Percentiles rank a stretch among this genome's conserved stretches.
These are phyloP conservation scores for Hydrophis major DNA, from an alignment of 2,797 vertebrate species.

Conservation along the genomic window DNA sequence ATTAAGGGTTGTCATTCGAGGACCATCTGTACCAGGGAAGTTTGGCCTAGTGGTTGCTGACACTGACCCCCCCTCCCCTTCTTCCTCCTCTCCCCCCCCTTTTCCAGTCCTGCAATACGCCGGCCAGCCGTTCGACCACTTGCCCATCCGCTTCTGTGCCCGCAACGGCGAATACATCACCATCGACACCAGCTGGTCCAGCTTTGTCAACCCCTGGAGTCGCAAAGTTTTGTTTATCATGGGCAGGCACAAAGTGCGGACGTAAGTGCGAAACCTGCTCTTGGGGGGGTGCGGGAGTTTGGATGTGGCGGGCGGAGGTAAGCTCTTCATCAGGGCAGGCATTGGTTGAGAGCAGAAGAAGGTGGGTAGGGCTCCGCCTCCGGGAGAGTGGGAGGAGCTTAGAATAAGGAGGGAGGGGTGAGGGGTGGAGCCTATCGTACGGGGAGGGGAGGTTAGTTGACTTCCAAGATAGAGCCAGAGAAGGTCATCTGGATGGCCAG, in stretches of 20 bases:
- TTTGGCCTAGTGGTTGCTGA: background rate
- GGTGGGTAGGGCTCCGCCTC: background rate
- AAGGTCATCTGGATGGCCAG: background rate
- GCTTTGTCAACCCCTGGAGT: conserved; percentile 93
- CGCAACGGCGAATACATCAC: conserved; percentile 89
- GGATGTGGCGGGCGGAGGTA: too few species aligned
- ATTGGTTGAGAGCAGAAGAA: background rate
- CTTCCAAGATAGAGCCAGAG: too few species aligned
- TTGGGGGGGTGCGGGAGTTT: background rate
- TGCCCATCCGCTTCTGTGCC: conserved; percentile 86
- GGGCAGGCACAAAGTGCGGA: conserved; percentile 92
- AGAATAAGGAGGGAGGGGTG: background rate
- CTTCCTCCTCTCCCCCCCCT: background rate
- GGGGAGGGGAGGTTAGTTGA: too few species aligned
- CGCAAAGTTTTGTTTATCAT: conserved; percentile 90
- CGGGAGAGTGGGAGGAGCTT: background rate
- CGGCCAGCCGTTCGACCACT: conserved; percentile 86
- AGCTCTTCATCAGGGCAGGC: too few species aligned
- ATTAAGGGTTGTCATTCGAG: background rate
- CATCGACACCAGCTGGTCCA: conserved; percentile 94
- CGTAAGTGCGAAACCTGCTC: conserved; percentile 71
- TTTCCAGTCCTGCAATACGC: conserved; percentile 84
- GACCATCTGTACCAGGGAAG: background rate
- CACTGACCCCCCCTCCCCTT: background rate
- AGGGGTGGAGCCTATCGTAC: background rate